Evolutionary conservation across 2,888 invertebrate species (phyloP), one percentile per base, ranked within the genome.

Genomic region (Drosophila fulvimacula): DNA sequence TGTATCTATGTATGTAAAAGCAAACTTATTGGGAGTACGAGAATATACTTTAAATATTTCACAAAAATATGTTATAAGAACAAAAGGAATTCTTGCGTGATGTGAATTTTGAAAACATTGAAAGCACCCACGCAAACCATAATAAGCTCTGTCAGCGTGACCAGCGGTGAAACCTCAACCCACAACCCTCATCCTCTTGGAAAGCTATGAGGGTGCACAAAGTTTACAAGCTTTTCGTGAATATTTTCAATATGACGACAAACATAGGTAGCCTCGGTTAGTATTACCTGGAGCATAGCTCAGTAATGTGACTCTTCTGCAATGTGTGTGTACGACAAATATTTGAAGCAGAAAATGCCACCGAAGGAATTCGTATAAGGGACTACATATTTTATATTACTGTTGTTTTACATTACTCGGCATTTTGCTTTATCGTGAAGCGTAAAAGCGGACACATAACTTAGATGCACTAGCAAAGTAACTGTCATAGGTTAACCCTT

Each of bases 131-230:
- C 60, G 56, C 39, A 51, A 78, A 57, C 74, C 73, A 82, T 76
- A 82, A 81, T 81, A 82, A 76, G 80, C 80, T 75, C 79, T 72
- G 80, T 81, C 80, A 81, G 76, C 80, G 83, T 81, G 81, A 82
- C 82, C 80, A 79, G 70, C 74, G 55, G 52, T 30, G 59, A 68
- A 63, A 49, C 59, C 42, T 51, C n/a, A 48, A 24, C 13, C 42
- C 32, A 48, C 36, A 34, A 38, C 13, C 27, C 17, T 17, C 17
- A 30, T 24, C 10, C 15, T 17, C 51, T 48, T 42, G 4, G 34
- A 5, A 13, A 56, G 61, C 63, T 74, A 74, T 69, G 68, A 72
- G 69, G 63, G 64, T 57, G 61, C 63, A 70, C 53, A 79, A 76
- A 81, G 78, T 73, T 79, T 73, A 62, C 70, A 70, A 77, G 81